Conservation (phyloP, 2,888 invertebrate species). For the Andrena marginata region DNA sequence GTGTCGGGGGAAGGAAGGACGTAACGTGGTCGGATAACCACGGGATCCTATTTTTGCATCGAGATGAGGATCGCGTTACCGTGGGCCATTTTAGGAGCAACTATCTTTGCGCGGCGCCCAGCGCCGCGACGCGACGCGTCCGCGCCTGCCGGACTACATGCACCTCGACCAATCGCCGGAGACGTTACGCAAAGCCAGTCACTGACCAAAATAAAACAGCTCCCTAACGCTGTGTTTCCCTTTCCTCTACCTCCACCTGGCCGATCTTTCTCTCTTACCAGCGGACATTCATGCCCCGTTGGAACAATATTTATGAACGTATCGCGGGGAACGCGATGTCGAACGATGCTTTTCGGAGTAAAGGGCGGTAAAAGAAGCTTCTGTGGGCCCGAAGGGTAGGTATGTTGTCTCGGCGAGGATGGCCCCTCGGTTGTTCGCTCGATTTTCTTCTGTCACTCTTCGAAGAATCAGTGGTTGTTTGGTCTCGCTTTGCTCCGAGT, state of each 20-base stretch:
- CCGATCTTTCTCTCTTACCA: constrained; percentile 17
- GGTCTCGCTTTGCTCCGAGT: not conserved
- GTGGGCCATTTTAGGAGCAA: constrained; percentile 89
- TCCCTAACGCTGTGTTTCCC: constrained; percentile 52
- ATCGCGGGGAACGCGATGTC: constrained; percentile 10
- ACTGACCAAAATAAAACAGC: constrained; percentile 83
- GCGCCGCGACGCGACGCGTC: constrained; percentile 76
- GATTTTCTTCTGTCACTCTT: not conserved
- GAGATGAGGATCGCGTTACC: constrained; percentile 87
- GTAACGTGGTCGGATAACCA: constrained; percentile 73
- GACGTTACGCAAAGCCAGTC: constrained; percentile 83
- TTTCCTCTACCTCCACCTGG: not conserved
- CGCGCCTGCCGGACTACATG: constrained; percentile 66
- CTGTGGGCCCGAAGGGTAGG: not conserved
- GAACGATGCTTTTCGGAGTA: not conserved
- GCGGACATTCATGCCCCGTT: not conserved
- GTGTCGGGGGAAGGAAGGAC: constrained; percentile 37
- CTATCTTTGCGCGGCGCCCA: constrained; percentile 85
- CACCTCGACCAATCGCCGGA: constrained; percentile 72
- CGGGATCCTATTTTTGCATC: constrained; percentile 86
- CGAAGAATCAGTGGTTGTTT: not conserved
- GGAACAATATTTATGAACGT: constrained; percentile 39
- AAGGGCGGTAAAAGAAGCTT: not conserved
- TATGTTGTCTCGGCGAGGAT: not conserved
- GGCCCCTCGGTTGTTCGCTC: not conserved